Conservation (phyloP, 2,888 invertebrate genomes). For the Athetis lepigone region DNA sequence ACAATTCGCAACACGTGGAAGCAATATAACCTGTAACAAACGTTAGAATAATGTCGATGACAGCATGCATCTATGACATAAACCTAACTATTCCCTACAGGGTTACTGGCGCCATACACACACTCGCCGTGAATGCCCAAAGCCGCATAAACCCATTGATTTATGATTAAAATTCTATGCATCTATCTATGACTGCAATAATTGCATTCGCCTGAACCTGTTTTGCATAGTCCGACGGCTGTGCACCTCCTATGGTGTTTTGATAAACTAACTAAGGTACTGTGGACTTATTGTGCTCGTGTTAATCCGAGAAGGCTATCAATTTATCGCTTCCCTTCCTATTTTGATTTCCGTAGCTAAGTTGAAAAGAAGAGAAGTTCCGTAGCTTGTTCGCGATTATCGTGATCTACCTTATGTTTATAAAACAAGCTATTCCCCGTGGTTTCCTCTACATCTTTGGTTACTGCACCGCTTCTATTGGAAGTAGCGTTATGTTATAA, state of each 20-base stretch:
- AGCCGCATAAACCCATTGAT: slow-evolving; percentile 72
- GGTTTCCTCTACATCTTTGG: too few species aligned
- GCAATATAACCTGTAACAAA: slow-evolving; percentile 51
- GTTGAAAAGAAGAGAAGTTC: too few species aligned
- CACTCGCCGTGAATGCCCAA: slow-evolving; percentile 70
- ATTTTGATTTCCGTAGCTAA: slow-evolving; percentile 33
- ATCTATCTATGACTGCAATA: slow-evolving; percentile 76
- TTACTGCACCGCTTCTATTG: too few species aligned
- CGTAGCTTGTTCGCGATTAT: slow-evolving; percentile 15
- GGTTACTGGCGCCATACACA: slow-evolving; percentile 65
- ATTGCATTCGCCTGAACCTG: slow-evolving; percentile 73
- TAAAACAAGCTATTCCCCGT: too few species aligned
- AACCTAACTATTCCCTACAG: slow-evolving; percentile 33
- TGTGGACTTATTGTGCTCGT: slow-evolving; percentile 53
- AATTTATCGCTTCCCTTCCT: slow-evolving; percentile 54
- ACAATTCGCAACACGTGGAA: slow-evolving; percentile 60
- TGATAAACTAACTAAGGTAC: slow-evolving; percentile 63
- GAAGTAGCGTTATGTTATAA: too few species aligned
- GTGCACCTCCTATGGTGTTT: slow-evolving; percentile 63
- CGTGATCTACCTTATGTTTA: slow-evolving; percentile 10
- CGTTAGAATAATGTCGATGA: slow-evolving; percentile 59
- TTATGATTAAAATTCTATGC: slow-evolving; percentile 80
- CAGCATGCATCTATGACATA: slow-evolving; percentile 51
- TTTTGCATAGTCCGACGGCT: slow-evolving; percentile 61
- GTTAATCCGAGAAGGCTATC: slow-evolving; percentile 58